Conservation (phyloP, 1,140 invertebrate genomes). For the Sycophaga agraensis region DNA sequence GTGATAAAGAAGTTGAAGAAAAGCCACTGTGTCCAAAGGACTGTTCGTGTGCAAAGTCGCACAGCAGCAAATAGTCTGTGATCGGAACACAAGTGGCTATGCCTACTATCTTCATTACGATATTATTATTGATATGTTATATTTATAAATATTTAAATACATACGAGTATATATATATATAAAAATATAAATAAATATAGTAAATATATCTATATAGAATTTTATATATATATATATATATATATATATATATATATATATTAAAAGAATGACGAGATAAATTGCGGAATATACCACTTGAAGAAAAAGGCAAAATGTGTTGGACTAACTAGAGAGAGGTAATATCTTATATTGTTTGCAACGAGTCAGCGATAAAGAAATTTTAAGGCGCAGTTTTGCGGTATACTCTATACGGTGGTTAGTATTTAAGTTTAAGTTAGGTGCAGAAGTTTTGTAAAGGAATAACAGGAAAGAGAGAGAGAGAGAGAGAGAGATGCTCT, state of each 20-base stretch:
- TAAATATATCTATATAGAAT: conserved; percentile 15
- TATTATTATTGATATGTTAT: conserved; percentile 39
- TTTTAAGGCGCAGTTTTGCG: conserved; percentile 37
- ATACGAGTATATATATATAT: conserved; percentile 9
- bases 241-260: conserved; percentile 14
- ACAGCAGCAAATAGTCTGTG: conserved; percentile 58
- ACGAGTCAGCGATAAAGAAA: conserved; percentile 29
- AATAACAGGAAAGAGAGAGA: background rate
- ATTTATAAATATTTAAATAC: conserved; percentile 41
- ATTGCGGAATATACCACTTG: conserved; percentile 23
- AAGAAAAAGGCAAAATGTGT: conserved; percentile 40
- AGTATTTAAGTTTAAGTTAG: conserved; percentile 34
- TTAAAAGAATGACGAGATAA: conserved; percentile 39
- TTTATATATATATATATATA: background rate
- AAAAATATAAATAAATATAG: conserved; percentile 9
- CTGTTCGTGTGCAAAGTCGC: conserved; percentile 51
- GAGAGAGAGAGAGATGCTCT: background rate
- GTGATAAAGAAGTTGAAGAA: conserved; percentile 25
- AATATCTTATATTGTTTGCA: conserved; percentile 43
- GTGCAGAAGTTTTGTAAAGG: background rate
- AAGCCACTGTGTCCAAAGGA: conserved; percentile 57
- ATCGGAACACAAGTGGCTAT: conserved; percentile 57
- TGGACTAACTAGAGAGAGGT: conserved; percentile 47
- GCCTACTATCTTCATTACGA: conserved; percentile 57
- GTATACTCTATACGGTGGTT: conserved; percentile 34